A percentile compares a stretch with the other conserved stretches of the same genome.
These are phyloP conservation scores for Rhynchotus rufescens DNA, from an alignment of 2,797 vertebrate genomes.

Conservation along the genomic window DNA sequence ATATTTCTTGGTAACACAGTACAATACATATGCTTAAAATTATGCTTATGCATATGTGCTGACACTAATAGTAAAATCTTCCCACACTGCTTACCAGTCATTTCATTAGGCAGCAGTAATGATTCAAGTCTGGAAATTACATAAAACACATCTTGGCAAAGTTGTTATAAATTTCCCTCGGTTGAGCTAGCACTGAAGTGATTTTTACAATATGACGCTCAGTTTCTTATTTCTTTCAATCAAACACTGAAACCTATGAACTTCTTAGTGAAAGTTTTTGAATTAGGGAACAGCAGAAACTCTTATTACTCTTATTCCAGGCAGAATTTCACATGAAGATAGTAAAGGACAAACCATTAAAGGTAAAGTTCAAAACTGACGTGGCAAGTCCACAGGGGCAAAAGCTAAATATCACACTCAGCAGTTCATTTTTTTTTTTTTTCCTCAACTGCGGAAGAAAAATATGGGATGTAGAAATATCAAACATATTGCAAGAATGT, in stretches of 20 bases:
- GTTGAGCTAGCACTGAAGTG: background rate
- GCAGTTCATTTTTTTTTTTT: background rate
- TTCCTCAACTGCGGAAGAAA: background rate
- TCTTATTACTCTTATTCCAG: background rate
- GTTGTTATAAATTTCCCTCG: background rate
- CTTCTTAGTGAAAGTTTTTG: background rate
- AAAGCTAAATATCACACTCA: background rate
- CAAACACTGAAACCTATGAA: background rate
- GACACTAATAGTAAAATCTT: background rate
- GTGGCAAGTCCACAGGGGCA: background rate
- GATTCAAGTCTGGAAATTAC: background rate
- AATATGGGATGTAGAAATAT: background rate
- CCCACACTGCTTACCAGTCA: background rate
- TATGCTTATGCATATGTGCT: background rate
- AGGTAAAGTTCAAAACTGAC: constrained; percentile 20
- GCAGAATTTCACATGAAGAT: background rate
- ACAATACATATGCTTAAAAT: background rate
- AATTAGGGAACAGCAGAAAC: background rate
- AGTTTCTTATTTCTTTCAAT: background rate
- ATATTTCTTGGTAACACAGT: background rate
- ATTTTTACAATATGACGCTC: background rate
- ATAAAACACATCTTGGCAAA: background rate
- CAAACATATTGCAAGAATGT: background rate
- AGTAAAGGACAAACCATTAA: background rate
- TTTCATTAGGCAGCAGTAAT: background rate